Base-by-base conservation (phyloP, 2,797 vertebrate species). In the Pangasius macronema region DNA sequence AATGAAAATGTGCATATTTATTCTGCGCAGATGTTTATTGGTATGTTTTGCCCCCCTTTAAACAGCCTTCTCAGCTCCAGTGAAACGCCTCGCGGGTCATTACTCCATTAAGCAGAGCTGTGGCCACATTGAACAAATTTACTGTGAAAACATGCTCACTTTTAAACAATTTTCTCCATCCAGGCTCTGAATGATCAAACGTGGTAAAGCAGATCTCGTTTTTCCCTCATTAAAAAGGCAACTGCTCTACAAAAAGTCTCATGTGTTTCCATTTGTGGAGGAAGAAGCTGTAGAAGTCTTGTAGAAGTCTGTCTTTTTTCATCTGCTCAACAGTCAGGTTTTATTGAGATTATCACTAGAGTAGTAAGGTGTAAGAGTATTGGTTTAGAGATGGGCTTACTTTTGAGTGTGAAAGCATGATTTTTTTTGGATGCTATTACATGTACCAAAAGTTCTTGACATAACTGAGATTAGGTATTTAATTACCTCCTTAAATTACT, bases 251-350 rank as follows among this genome's bases (percentile, higher is more conserved):
- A 89, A 88, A 90, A 93, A 84, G 91, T 90, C 92, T 94, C 92
- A 91, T 93, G 92, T 94, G 93, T 94, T 95, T 95, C 92, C 93
- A 93, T 93, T 95, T 91, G 92, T 92, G 92, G 89, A 92, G 89
- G 72, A 85, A 82, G 67, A 85, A 84, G 82, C 88, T 80, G 24
- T 85, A 46, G 88, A 92, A 89, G 90, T n/a, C n/a, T n/a, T n/a
- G n/a, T n/a, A 89, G 93, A 91, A 91, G 85, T 90, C 89, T 92
- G 91, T 92, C 92, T 94, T 93, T 94, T 94, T 93, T 81, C 42
- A 81, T 61, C 73, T 76, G 27, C 49, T 79, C 7, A 77, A 77
- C 16, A 36, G n/a, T 55, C 9, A 8, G 36, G 42, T 36, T 94
- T 91, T 93, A 94, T 94, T 94, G 92, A 94, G 94, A 95, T 95